Evolutionary conservation across 2,797 vertebrate species (phyloP).

Genomic region (Sebastes nivosus): DNA sequence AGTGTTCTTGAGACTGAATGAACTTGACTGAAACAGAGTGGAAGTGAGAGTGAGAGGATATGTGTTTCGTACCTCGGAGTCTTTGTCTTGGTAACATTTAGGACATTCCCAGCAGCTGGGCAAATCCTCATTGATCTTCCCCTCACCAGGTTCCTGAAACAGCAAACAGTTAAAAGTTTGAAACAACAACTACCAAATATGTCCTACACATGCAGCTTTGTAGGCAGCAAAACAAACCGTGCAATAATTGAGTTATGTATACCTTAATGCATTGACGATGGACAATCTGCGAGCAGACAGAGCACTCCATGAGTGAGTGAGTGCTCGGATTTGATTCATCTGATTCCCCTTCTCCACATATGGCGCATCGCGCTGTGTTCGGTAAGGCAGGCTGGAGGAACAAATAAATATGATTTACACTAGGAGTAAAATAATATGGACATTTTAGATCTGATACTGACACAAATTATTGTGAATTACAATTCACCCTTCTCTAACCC

Average conservation of each 20-base stretch:
- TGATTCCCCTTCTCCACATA: conserved; percentile 92
- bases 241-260: background rate
- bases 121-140: conserved; percentile 92
- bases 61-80: conserved; percentile 83
- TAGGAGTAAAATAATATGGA: background rate
- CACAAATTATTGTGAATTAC: background rate
- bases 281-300: conserved; percentile 94
- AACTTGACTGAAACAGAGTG: background rate
- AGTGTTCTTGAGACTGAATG: background rate
- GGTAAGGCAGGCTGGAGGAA: conserved; percentile 90
- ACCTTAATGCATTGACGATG: conserved; percentile 96
- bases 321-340: conserved; percentile 86
- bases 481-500: background rate
- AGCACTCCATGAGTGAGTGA: conserved; percentile 96
- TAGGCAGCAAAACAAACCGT: background rate
- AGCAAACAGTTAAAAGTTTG: background rate
- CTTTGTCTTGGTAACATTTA: conserved; percentile 90
- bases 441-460: background rate
- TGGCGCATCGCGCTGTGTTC: conserved; percentile 92
- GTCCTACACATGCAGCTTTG: background rate
- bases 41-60: background rate
- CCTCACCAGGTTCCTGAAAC: conserved; percentile 90
- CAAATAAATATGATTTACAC: background rate
- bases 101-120: conserved; percentile 99
- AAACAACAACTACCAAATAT: background rate